Evolutionary conservation across 2,797 vertebrate genomes (phyloP), one percentile per base, ranked within the genome.

Genomic region (Myotis findleyi): DNA sequence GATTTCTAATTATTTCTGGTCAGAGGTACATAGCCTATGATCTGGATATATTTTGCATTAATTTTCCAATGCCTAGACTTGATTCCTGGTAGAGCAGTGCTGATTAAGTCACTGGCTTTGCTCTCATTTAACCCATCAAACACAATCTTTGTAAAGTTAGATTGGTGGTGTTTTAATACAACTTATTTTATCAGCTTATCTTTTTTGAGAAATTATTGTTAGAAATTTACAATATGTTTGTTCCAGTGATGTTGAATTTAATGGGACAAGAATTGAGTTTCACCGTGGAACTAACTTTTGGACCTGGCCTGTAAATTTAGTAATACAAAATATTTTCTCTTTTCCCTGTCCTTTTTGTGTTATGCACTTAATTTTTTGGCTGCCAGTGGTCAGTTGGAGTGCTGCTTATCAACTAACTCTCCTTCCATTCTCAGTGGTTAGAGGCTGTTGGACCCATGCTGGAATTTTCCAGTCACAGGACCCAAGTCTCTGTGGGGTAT

Each of bases 51-150:
- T 96, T 97, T 84, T 94, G 87, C 94, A 44, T 97, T 96, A 93
- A 77, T 97, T 98, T 82, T 95, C 89, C 98, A 96, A 95, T 94
- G 91, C 97, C 97, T 92, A 72, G 96, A 71, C 91, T 36, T 8
- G 95, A 96, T 97, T 98, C 87, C 97, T 92, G 59, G 87, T 82
- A 97, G 97, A 98, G 97, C 97, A 94, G 92, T 95, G 94, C 94
- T 89, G 96, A 97, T 92, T 96, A 97, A 97, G 96, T 97, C 94
- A 12, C 75, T 95, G 84, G 80, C 95, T 96, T 88, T 94, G 49
- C 64, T 93, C 79, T 91, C n/a, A 72, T 68, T 73, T 96, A 76
- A 27, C 96, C 91, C 75, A 51, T 94, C 71, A 94, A 17, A 57
- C 55, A 53, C 0, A 49, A 1, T 72, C 97, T 93, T 75, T 17